Base-by-base conservation (phyloP, 2,797 vertebrate species). In the Melanotaenia nigrans region DNA sequence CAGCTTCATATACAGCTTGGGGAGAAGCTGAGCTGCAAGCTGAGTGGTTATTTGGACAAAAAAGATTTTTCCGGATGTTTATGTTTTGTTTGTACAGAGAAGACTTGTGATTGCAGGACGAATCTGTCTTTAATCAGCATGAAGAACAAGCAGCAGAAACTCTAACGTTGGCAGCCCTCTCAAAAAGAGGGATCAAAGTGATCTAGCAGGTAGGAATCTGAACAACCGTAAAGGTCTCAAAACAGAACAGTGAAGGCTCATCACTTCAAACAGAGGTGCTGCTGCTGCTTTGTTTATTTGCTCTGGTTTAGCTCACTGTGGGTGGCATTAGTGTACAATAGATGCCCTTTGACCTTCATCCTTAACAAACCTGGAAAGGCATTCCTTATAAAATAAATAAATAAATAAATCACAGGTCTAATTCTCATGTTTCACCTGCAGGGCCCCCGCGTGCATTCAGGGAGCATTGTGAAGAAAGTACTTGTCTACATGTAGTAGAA, bases 341-440 rank as follows among this genome's bases (percentile, higher is more conserved):
- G 71, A 84, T 75, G 74, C 38, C 79, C 87, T 90, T 85, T 89
- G 77, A 88, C 80, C 87, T 67, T 66, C 62, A 72, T 18, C 60
- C 67, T 72, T 42, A 60, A 58, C 71, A 86, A 76, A 87, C 68
- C 77, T 68, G 47, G 4, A 76, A 45, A 77, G 61, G 66, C 49
- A 69, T 82, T 75, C 85, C 36, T 57, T 18, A 69, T 8, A 40
- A 36, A 36, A 36, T 2, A 36, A 40, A 40, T 14, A 32, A 32
- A 32, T 32, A 32, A 32, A 33, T 33, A 53, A 83, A 83, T 49
- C 65, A 20, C 68, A 69, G 68, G 56, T 60, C 77, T 74, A 33
- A 60, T 63, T 75, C 67, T 80, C 65, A 63, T 22, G 32, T 85
- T 82, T 81, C 64, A 65, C 68, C 58, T 32, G 69, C 5, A 61